These are phyloP conservation scores for Mesembrinibis cayennensis DNA, from an alignment of 2,113 vertebrate species.

Conservation along the genomic window DNA sequence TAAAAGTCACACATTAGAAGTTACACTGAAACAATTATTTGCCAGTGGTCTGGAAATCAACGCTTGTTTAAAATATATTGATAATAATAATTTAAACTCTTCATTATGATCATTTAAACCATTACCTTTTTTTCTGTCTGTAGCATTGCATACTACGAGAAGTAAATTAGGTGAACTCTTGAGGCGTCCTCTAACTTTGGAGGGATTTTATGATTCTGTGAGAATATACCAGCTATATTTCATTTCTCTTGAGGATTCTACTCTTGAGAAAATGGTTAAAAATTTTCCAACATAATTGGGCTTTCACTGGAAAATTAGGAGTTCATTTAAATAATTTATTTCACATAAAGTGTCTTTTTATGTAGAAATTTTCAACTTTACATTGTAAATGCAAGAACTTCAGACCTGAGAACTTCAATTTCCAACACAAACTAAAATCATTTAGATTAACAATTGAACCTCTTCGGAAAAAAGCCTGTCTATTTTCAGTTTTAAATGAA, in stretches of 20 bases:
- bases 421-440: constrained; percentile 44
- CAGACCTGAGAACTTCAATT: constrained; percentile 36
- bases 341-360: constrained; percentile 66
- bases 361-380: constrained; percentile 61
- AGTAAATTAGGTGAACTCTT: constrained; percentile 41
- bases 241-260: constrained; percentile 55
- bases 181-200: constrained; percentile 4
- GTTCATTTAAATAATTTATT: constrained; percentile 71
- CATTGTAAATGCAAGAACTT: constrained; percentile 54
- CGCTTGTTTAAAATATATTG: neutral
- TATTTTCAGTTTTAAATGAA: constrained; percentile 19
- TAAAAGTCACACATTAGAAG: neutral
- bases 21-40: neutral
- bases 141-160: neutral
- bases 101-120: neutral
- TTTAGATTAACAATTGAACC: constrained; percentile 8
- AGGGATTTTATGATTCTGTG: constrained; percentile 51
- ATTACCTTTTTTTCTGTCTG: neutral
- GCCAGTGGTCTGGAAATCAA: neutral
- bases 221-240: constrained; percentile 51
- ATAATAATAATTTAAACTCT: constrained; percentile 26
- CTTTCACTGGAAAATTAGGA: constrained; percentile 67
- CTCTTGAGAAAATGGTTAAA: constrained; percentile 66
- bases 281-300: constrained; percentile 65
- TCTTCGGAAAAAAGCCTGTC: neutral